Evolutionary conservation across 37 sponge, comb jelly and placozoan species (phyloP), one percentile per base, ranked within the genome.

Genomic region (Ephydatia muelleri): DNA sequence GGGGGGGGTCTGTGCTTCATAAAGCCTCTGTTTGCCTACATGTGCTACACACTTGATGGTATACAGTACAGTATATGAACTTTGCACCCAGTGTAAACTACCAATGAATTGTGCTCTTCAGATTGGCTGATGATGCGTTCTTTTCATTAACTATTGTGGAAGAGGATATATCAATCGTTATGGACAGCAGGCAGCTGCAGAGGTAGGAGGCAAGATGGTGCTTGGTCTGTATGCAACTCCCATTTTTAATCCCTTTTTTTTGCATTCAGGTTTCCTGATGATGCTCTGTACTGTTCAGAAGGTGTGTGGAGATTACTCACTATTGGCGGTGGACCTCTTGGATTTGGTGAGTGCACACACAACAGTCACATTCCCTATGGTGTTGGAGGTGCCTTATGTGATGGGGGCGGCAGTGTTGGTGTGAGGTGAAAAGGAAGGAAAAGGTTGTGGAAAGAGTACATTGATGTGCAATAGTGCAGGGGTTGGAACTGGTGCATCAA

Each of bases 251-350:
- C 47, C 4, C 47, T 3, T 36, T 19, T 8, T 75, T 25, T 33
- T 64, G 38, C 35, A 0, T 27, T 0, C 32, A 89, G 90, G 57
- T 90, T 90, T 75, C 90, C 90, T 6, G 77, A 76, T 36, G 90
- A 80, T 43, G 75, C 82, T 47, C 66, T 90, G 28, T 90, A 90
- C 72, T 57, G 70, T 3, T 81, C 34, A 49, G 82, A 85, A 30
- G 86, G 65, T 22, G 76, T 29, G 35, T 90, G 86, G 90, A 85
- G 75, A 70, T 26, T 90, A 19, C 74, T 90, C 71, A 85, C 69
- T 65, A 90, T 90, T 64, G 90, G 90, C 40, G 78, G 85, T 19
- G 86, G 72, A 29, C 90, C 90, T 26, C 78, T 90, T 13, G 90
- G 90, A 27, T 90, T 90, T 81, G 90, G 90, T 90, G 13, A 81